Percentiles rank a stretch among this genome's conserved stretches.
These are phyloP conservation scores for human DNA, from an alignment of 2,113 vertebrate genomes.

Conservation along the genomic window GRCh38 chr6:166122001-166122500, in stretches of 20 bases:
- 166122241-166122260: background rate
- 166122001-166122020: accelerated
- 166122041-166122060: background rate
- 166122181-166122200: background rate
- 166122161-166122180: background rate
- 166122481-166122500: no score
- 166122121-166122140: accelerated
- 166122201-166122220: background rate
- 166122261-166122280: background rate
- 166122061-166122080: accelerated
- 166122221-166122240: background rate
- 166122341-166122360: no score
- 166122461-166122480: no score
- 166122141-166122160: background rate
- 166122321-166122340: no score
- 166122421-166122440: no score
- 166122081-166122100: accelerated
- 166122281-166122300: background rate
- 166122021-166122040: background rate
- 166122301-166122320: no score
- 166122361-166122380: no score
- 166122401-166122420: no score
- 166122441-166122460: no score
- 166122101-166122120: background rate
- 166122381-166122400: no score